Conservation (phyloP, 2,113 vertebrate genomes). For the Hippocampus zosterae region DNA sequence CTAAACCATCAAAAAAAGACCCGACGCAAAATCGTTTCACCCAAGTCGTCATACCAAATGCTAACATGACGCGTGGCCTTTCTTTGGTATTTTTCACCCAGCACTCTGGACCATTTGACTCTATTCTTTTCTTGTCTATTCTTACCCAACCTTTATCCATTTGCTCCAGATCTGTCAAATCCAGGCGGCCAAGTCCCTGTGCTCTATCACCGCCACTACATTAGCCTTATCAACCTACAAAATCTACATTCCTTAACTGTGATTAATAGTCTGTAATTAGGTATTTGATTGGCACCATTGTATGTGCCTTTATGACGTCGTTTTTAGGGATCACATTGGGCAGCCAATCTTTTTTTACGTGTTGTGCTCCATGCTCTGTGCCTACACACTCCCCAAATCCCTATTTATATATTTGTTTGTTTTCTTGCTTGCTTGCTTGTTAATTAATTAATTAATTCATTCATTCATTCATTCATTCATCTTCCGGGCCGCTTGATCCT, state of each 20-base stretch:
- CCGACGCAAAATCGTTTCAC: background rate
- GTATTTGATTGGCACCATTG: background rate
- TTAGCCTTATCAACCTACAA: constrained; percentile 3
- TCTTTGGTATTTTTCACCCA: constrained; percentile 28
- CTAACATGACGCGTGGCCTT: constrained; percentile 14
- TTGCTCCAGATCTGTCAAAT: constrained; percentile 43
- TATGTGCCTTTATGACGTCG: background rate
- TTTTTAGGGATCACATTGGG: background rate
- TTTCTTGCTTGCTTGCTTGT: no score
- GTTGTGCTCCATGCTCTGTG: background rate
- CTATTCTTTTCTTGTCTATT: constrained; percentile 6
- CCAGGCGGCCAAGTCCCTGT: constrained; percentile 26
- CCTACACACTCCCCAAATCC: background rate
- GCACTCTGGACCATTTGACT: background rate
- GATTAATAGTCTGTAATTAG: background rate
- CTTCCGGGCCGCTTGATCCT: no score
- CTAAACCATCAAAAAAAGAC: background rate
- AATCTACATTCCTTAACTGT: background rate
- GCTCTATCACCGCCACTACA: constrained; percentile 24
- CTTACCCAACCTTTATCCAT: constrained; percentile 27
- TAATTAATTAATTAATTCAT: no score
- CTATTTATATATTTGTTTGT: background rate
- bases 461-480: no score
- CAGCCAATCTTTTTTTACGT: background rate
- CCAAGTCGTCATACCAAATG: background rate